Evolutionary conservation across 2,888 invertebrate species (phyloP).

Genomic region (Trilocha varians): DNA sequence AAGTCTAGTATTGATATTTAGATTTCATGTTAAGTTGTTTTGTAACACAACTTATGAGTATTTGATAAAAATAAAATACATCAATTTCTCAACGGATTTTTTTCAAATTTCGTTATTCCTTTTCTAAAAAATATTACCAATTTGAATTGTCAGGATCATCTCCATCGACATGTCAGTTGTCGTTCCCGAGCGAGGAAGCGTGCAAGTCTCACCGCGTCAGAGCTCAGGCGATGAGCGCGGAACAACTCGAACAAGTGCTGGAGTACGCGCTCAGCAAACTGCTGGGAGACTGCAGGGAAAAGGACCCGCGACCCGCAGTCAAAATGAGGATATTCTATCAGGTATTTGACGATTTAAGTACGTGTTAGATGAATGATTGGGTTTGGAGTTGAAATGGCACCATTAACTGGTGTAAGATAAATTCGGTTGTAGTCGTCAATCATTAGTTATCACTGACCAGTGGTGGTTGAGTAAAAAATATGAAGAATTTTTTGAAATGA

Average conservation of each 20-base stretch:
- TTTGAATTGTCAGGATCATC: constrained; percentile 51
- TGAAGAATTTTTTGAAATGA: too few species aligned
- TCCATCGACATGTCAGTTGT: constrained; percentile 55
- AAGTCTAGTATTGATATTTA: too few species aligned
- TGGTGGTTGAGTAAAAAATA: too few species aligned
- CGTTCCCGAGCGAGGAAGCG: constrained; percentile 52
- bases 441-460: too few species aligned
- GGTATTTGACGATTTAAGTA: constrained; percentile 33
- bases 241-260: constrained; percentile 56
- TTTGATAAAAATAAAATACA: too few species aligned
- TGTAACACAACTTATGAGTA: too few species aligned
- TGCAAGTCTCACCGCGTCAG: constrained; percentile 41
- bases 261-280: constrained; percentile 70
- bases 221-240: constrained; percentile 37
- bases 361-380: neutral
- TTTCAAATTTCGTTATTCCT: too few species aligned
- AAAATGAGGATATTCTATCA: constrained; percentile 85
- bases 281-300: constrained; percentile 42
- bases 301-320: constrained; percentile 75
- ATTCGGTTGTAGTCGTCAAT: too few species aligned
- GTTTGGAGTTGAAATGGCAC: neutral
- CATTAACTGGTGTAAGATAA: too few species aligned
- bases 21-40: too few species aligned
- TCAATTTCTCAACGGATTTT: too few species aligned
- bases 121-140: too few species aligned